These are phyloP conservation scores for fruit fly (Drosophila melanogaster) DNA, from an alignment of 1,140 invertebrate species.

Conservation along the genomic window Release_6_plus_ISO1_MT NT_033777.3:16703501-16704000, in stretches of 20 bases:
- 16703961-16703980: conserved; percentile 51
- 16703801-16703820: conserved; percentile 9
- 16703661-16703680: conserved; percentile 71
- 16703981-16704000: conserved; percentile 37
- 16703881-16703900: conserved; percentile 77
- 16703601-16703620: conserved; percentile 55
- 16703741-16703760: background rate
- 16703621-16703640: conserved; percentile 73
- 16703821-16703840: conserved; percentile 31
- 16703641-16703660: conserved; percentile 66
- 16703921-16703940: conserved; percentile 54
- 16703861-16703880: conserved; percentile 44
- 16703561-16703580: conserved; percentile 63
- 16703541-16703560: conserved; percentile 72
- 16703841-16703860: conserved; percentile 62
- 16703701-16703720: conserved; percentile 39
- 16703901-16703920: conserved; percentile 45
- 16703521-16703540: conserved; percentile 42
- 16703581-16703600: conserved; percentile 31
- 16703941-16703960: conserved; percentile 57
- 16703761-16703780: conserved; percentile 37
- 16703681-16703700: conserved; percentile 75
- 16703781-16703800: conserved; percentile 5
- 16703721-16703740: background rate
- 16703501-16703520: conserved; percentile 14